Conservation (phyloP, 2,888 invertebrate species). For the Chirona hameri region DNA sequence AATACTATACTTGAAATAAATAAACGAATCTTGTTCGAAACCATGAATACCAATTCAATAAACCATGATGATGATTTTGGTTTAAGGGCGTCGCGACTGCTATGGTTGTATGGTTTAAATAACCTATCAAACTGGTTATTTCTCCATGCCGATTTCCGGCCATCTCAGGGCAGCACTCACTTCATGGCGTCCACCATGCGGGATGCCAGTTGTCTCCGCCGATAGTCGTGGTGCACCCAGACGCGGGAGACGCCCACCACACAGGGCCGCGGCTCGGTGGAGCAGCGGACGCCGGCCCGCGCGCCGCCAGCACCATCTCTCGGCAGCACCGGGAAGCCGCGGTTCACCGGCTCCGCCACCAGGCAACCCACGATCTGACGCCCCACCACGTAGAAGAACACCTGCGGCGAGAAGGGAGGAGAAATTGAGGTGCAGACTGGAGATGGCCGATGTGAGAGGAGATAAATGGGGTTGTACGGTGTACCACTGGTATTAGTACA, state of each 20-base stretch:
- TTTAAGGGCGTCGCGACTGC: no score
- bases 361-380: conserved; percentile 73
- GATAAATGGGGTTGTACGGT: no score
- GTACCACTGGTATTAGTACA: no score
- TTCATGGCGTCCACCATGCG: conserved; percentile 68
- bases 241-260: conserved; percentile 79
- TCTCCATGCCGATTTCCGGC: no score
- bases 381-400: conserved; percentile 66
- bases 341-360: conserved; percentile 65
- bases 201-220: conserved; percentile 67
- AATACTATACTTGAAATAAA: no score
- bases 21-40: no score
- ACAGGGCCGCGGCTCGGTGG: conserved; percentile 65
- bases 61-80: no score
- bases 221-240: conserved; percentile 70
- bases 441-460: no score
- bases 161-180: conserved; percentile 57
- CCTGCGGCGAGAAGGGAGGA: not conserved
- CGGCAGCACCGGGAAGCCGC: conserved; percentile 64
- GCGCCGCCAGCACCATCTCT: conserved; percentile 48
- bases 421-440: not conserved
- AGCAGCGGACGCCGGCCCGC: conserved; percentile 63
- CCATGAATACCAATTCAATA: no score
- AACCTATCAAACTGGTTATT: no score
- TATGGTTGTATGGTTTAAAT: no score